Base-by-base conservation (phyloP, 2,113 vertebrate species). In the Mesembrinibis cayennensis region DNA sequence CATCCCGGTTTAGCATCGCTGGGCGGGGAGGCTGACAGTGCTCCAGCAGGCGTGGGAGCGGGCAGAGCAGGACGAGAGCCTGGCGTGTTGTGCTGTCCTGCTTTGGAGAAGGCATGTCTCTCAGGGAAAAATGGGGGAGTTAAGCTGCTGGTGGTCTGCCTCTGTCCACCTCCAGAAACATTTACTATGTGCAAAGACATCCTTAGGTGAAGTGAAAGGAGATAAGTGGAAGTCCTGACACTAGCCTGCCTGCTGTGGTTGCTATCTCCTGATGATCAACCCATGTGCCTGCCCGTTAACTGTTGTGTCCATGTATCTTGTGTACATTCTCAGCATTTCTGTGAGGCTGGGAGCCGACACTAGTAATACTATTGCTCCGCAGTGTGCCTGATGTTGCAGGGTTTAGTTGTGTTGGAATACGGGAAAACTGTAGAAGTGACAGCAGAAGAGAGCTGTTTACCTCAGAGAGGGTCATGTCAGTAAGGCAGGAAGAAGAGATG, bases 21-120 rank as follows among this genome's bases (percentile, higher is more conserved):
- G 56, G 21, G 21, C 1, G 2, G 32, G 27, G 38, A 72, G 19
- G 5, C 13, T 44, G 38, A 29, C 9, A 10, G 66, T 0, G 1
- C 26, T 38, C 14, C 69, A 34, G 4, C 21, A 23, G 40, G 15
- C 1, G 0, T 29, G 42, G 25, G 4, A 26, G 17, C 19, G 21
- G 34, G 42, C 52, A 62, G 42, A 18, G 13, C 19, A 16, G 50
- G 26, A 45, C 2, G 9, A 29, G 38, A 69, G 50, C 11, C 20
- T 70, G 0, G 1, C 2, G 1, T 13, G 34, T 13, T 59, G 10
- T 30, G 36, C 36, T 30, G 55, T 34, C 22, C 21, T 0, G 0
- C 44, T 61, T 61, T 42, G 44, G 32, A 50, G 42, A 69, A 82
- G 15, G 22, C 15, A 42, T 1, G 0, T 59, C 42, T 81, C n/a